Evolutionary conservation across 2,797 vertebrate species (phyloP).

Genomic region (Florisuga fusca): DNA sequence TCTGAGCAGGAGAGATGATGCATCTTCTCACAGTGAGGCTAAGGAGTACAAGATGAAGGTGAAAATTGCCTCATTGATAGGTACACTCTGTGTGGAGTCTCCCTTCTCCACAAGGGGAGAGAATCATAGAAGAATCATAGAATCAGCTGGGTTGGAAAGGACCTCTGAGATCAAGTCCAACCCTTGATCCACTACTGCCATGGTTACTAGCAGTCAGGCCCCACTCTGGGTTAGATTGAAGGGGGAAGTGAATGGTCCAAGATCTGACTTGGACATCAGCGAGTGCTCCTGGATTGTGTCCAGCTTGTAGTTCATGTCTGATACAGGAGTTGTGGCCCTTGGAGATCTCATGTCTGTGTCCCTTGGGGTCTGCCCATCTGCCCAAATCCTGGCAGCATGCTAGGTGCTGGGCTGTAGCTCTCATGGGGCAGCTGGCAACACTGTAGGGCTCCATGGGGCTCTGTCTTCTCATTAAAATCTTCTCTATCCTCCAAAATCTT

Average conservation of each 20-base stretch:
- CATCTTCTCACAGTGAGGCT: not conserved
- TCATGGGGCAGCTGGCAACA: not conserved
- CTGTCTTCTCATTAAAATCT: not conserved
- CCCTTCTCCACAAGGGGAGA: not conserved
- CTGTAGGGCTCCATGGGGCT: not conserved
- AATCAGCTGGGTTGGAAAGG: too few species aligned
- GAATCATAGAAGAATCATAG: too few species aligned
- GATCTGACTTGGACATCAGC: not conserved
- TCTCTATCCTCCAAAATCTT: not conserved
- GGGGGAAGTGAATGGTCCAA: not conserved
- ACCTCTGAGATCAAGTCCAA: too few species aligned
- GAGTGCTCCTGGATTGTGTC: not conserved
- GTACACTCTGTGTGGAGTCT: not conserved
- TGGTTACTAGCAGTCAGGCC: not conserved
- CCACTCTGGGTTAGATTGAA: not conserved
- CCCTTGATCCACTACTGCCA: too few species aligned
- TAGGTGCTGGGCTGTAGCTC: not conserved
- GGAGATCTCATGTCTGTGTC: not conserved
- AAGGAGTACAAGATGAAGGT: not conserved
- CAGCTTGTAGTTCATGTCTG: not conserved
- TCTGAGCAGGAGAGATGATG: not conserved
- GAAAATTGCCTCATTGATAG: not conserved
- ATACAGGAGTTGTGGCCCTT: not conserved
- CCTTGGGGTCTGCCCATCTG: accelerated
- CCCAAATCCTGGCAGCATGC: not conserved